Base-by-base conservation (phyloP, 1,140 invertebrate genomes). In the Panagrolaimus sp. region DNA sequence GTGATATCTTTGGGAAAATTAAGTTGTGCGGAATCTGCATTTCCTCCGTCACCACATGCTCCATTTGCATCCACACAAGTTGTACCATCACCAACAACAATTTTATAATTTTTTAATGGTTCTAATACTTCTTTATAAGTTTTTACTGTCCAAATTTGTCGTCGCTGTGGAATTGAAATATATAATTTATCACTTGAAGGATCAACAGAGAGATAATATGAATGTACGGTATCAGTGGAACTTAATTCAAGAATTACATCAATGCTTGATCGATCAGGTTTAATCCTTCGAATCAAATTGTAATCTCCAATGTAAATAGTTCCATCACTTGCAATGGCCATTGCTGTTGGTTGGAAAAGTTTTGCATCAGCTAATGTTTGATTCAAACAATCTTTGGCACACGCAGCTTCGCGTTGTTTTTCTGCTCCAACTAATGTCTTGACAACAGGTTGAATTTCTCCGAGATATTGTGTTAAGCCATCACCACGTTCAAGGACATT, bases 91-190 rank as follows among this genome's bases (percentile, higher is more conserved):
- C 52, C 52, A 28, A 58, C 28, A 28, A 58, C 52, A 58, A 58
- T 58, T 28, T 58, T 58, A 28, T 58, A 58, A 58, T 58, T 58
- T 26, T 21, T 58, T 58, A 28, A n/a, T 21, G 28, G 12, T 10
- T 58, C 52, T 12, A 26, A 12, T 21, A 58, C 28, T 26, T 28
- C 21, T 21, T 58, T 28, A 58, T 21, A 26, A 1, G 21, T 21
- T 28, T 58, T 58, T n/a, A 58, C 10, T 28, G 28, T 58, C 52
- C 52, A 58, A 58, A 58, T 58, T 58, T 58, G 52, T 58, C 52
- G 21, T 21, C 52, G 52, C 17, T 58, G 52, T 26, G 52, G 52
- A 21, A 58, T 58, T 21, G 52, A 58, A 28, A 58, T 58, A 21
- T 58, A 58, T 2, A 58, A n/a, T 28, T 58, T 58, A 28, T 58